Evolutionary conservation across 2,797 vertebrate genomes (phyloP).

Genomic region (Eulemur albifrons): DNA sequence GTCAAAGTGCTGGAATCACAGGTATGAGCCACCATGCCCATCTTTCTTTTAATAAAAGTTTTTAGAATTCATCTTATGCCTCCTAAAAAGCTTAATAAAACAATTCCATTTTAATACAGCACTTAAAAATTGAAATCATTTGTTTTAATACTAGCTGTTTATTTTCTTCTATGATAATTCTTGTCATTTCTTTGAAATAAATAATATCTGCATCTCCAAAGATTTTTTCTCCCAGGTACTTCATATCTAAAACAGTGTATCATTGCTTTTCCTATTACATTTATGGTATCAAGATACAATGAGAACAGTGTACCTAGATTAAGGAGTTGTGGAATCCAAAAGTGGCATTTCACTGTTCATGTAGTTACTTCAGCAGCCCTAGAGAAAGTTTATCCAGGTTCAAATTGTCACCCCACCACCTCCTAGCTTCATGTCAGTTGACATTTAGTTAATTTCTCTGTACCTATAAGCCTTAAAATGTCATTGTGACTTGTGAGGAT

Average conservation of each 20-base stretch:
- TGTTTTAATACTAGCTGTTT: background rate
- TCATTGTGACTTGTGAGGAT: background rate
- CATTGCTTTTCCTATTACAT: background rate
- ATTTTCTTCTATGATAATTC: background rate
- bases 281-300: background rate
- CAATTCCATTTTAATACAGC: background rate
- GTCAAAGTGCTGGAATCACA: too few relatives aligned
- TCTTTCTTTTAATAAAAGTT: background rate
- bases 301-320: background rate
- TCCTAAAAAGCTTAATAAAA: background rate
- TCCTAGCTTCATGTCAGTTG: background rate
- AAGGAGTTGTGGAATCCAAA: background rate
- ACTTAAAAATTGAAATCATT: background rate
- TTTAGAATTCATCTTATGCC: background rate
- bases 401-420: background rate
- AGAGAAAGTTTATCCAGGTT: background rate
- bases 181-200: background rate
- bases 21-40: too few relatives aligned
- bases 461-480: background rate
- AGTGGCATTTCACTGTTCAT: background rate
- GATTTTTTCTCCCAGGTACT: background rate
- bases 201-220: background rate
- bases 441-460: background rate
- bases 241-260: background rate
- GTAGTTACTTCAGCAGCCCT: background rate